Evolutionary conservation across 2,113 vertebrate genomes (phyloP), one percentile per base, ranked within the genome.

Genomic region (Elgaria multicarinata): DNA sequence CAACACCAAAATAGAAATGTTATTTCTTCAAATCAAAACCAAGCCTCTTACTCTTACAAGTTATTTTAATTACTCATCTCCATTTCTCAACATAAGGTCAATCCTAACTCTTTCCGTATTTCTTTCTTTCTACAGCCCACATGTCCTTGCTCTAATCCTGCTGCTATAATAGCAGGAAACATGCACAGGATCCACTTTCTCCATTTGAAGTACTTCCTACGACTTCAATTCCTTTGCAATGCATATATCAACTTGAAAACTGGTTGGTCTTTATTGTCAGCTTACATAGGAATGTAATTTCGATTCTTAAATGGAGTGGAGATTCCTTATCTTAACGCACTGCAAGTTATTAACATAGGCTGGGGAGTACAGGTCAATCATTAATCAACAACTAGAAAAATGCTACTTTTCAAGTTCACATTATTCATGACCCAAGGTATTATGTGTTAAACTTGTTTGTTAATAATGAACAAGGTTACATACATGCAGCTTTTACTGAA

Each of bases 11-110:
- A 67, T 62, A 53, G n/a, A 91, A 83, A 83, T 31, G 31, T 64
- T 69, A 50, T n/a, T 91, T 83, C 71, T 80, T 92, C 58, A 62
- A 3, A 90, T 74, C 3, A 86, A 92, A 87, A 26, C 83, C 46
- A 50, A 0, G 1, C 36, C 55, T 79, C 1, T 89, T 71, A 67
- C 82, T 55, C 16, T 42, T 91, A 69, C 20, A 42, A n/a, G n/a
- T 2, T 39, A 46, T 33, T 24, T 6, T 46, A 53, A 39, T 46
- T 67, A 78, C 20, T 67, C 6, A 28, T 42, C 3, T 88, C 18
- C 12, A 74, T 83, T 46, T 83, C 20, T 62, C 86, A 93, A 66
- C 20, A 28, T 2, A 86, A 84, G 0, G 71, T 81, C 4, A 31
- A 6, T 66, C 76, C 28, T 2, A 28, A 26, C 31, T 14, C 31